Conservation (phyloP, 1,140 invertebrate genomes). For the Acyrthosiphon pisum region DNA sequence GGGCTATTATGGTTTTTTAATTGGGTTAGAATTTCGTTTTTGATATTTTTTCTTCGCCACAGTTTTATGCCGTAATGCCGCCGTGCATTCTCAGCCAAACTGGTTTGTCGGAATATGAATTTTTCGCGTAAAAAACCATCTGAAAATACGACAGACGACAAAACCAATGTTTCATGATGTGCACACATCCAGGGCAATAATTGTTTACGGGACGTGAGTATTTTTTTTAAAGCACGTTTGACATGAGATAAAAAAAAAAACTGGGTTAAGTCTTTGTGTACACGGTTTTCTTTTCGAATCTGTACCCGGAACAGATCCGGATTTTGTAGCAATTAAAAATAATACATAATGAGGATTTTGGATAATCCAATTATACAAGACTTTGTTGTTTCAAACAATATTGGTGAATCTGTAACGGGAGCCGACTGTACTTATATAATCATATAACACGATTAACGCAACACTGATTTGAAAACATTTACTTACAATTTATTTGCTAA, state of each 20-base stretch:
- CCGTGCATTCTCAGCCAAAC: background rate
- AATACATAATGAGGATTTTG: background rate
- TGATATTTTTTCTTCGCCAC: background rate
- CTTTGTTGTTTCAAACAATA: background rate
- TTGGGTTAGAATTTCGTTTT: conserved; percentile 34
- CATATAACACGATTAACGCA: background rate
- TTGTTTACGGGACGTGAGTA: background rate
- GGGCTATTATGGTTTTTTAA: conserved; percentile 25
- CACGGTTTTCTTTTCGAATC: background rate
- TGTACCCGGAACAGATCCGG: background rate
- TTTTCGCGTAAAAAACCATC: background rate
- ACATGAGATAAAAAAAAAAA: background rate
- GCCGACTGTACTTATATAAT: no score
- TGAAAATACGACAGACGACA: background rate
- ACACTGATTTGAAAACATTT: background rate
- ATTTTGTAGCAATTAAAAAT: background rate
- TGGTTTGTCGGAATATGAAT: conserved; percentile 28
- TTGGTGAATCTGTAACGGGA: background rate
- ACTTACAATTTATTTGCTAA: no score
- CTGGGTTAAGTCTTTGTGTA: background rate
- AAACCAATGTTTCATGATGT: background rate
- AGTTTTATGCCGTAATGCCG: background rate
- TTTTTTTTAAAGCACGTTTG: background rate
- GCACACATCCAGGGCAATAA: background rate
- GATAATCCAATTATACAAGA: background rate